phyloP scores from a whole-genome alignment of 1,140 invertebrate genomes.

The Streblospio benedicti region DNA sequence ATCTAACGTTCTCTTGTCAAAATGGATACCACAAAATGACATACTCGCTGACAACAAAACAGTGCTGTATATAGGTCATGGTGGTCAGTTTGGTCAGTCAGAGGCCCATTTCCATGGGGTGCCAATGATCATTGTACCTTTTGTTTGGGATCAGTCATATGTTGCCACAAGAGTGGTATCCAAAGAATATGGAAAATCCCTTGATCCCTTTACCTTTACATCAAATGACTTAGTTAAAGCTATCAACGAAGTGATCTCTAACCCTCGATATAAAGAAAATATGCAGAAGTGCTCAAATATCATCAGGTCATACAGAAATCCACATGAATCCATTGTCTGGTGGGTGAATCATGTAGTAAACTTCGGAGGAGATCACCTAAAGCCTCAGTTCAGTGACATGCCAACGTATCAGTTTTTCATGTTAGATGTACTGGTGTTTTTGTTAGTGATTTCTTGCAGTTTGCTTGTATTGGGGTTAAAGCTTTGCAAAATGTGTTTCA shows the following conservation, averaged over 20 bases:
- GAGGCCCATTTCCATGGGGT: conserved; percentile 66
- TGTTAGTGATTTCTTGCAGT: background rate
- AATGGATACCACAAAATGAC: conserved; percentile 75
- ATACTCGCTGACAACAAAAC: conserved; percentile 54
- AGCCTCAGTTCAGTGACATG: background rate
- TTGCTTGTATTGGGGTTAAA: background rate
- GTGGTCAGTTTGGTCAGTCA: conserved; percentile 62
- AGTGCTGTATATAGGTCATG: conserved; percentile 62
- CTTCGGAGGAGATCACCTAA: conserved; percentile 11
- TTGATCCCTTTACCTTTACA: conserved; percentile 30
- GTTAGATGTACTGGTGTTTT: conserved; percentile 8
- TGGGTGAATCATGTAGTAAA: conserved; percentile 14
- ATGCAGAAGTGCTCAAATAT: conserved; percentile 10
- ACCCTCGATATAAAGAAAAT: background rate
- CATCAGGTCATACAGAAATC: background rate
- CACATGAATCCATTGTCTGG: background rate
- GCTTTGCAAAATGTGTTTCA: no score
- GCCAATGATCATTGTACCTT: conserved; percentile 62
- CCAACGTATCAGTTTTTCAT: conserved; percentile 10
- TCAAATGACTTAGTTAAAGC: conserved; percentile 26
- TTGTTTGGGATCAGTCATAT: conserved; percentile 58
- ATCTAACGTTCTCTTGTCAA: conserved; percentile 60
- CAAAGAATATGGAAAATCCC: conserved; percentile 33
- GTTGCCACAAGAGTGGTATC: conserved; percentile 42
- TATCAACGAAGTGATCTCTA: conserved; percentile 25